These are phyloP conservation scores for Eurystomus glaucurus DNA, from an alignment of 2,797 vertebrate genomes.

Conservation along the genomic window DNA sequence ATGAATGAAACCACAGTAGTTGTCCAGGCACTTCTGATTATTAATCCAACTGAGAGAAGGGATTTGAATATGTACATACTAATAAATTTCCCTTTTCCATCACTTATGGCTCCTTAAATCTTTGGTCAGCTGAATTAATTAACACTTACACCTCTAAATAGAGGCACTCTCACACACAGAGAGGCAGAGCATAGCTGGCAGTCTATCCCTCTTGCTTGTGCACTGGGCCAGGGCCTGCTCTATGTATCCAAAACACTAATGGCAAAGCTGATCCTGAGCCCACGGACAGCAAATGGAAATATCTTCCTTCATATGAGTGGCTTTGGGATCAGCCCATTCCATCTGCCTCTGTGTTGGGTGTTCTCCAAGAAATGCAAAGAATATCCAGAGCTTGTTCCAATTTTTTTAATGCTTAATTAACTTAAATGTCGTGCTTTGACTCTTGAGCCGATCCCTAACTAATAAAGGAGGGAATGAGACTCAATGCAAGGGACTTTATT, in stretches of 20 bases:
- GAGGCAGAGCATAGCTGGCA: neutral
- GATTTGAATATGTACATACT: neutral
- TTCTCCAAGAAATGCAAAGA: neutral
- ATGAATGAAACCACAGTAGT: neutral
- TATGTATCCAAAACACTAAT: neutral
- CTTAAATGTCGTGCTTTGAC: slow-evolving; percentile 7
- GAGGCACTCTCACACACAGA: neutral
- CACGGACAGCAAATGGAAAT: neutral
- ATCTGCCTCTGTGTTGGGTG: neutral
- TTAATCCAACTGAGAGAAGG: neutral
- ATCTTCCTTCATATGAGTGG: neutral
- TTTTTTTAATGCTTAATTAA: neutral
- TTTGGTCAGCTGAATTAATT: neutral
- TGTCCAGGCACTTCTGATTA: neutral
- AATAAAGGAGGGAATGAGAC: neutral
- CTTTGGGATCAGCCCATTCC: neutral
- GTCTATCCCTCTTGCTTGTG: neutral
- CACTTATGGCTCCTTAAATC: neutral
- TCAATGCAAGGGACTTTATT: neutral
- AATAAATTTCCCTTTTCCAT: neutral
- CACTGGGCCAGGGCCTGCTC: neutral
- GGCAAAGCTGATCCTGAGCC: neutral
- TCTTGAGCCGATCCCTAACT: neutral
- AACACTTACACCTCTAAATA: neutral
- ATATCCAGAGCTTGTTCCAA: neutral